Percentiles rank a stretch among this genome's conserved stretches.
Conservation (phyloP, 2,113 vertebrate species). For the Xiphophorus hellerii region DNA sequence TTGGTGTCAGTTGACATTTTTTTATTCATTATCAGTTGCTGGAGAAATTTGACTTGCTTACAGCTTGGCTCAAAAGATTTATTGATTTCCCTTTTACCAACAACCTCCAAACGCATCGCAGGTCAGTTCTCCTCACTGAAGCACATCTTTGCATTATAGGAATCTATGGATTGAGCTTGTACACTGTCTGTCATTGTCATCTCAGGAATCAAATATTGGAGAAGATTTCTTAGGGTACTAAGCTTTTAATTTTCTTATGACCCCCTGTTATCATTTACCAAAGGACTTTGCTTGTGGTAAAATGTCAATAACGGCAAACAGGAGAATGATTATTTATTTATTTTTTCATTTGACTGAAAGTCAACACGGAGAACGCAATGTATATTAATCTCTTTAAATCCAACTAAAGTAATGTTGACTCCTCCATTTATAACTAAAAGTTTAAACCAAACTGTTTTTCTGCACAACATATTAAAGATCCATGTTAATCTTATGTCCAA, state of each 20-base stretch:
- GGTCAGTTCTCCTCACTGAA: constrained; percentile 63
- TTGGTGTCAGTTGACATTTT: constrained; percentile 64
- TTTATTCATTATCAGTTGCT: constrained; percentile 69
- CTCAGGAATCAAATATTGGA: constrained; percentile 52
- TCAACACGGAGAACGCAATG: no score
- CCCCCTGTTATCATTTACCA: constrained; percentile 56
- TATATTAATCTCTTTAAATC: no score
- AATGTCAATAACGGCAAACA: constrained; percentile 65
- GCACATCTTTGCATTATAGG: constrained; percentile 61
- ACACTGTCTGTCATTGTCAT: constrained; percentile 52
- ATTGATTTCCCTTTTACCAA: constrained; percentile 74
- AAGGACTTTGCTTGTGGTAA: constrained; percentile 51
- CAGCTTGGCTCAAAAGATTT: constrained; percentile 60
- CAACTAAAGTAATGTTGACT: no score
- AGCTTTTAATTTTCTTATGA: constrained; percentile 21
- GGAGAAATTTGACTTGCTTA: constrained; percentile 74
- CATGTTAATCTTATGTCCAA: no score
- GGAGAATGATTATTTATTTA: not conserved
- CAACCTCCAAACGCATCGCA: constrained; percentile 58
- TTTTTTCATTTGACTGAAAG: not conserved
- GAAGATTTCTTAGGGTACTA: constrained; percentile 28
- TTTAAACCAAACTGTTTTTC: no score
- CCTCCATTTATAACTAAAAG: no score
- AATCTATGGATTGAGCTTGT: constrained; percentile 57
- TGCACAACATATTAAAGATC: no score